These are phyloP conservation scores for Nineta flava DNA, from an alignment of 2,888 invertebrate genomes.

Conservation along the genomic window DNA sequence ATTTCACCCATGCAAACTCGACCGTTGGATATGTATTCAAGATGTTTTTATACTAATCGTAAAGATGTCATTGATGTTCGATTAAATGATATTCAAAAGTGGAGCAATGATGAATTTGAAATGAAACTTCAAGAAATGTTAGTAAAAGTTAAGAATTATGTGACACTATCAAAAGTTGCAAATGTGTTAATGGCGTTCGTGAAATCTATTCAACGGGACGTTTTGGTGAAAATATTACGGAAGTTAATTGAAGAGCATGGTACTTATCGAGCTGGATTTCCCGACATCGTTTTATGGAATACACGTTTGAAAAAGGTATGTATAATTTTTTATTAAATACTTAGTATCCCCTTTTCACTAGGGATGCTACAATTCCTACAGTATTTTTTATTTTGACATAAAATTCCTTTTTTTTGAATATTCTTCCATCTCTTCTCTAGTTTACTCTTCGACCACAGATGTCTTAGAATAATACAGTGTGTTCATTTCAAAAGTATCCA, in stretches of 20 bases:
- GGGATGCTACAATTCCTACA: no score
- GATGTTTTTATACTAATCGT: constrained; percentile 50
- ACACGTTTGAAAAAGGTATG: constrained; percentile 30
- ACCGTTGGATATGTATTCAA: constrained; percentile 57
- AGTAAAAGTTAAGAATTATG: constrained; percentile 15
- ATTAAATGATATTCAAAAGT: constrained; percentile 24
- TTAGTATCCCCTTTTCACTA: no score
- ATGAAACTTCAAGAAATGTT: neutral
- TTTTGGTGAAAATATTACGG: constrained; percentile 38
- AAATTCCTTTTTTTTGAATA: no score
- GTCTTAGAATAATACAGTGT: no score
- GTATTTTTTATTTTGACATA: no score
- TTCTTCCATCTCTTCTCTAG: no score
- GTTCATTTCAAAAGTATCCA: no score
- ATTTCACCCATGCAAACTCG: constrained; percentile 43
- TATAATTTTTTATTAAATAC: no score
- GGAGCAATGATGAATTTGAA: constrained; percentile 24
- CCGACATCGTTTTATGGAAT: constrained; percentile 73
- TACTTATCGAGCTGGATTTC: constrained; percentile 57
- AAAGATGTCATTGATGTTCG: constrained; percentile 38
- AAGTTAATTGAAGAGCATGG: constrained; percentile 41
- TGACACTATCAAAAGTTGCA: constrained; percentile 19
- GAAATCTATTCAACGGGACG: constrained; percentile 34
- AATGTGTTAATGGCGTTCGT: constrained; percentile 28
- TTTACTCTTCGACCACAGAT: no score